These are phyloP conservation scores for Drosophila jambulina DNA, from an alignment of 1,140 invertebrate genomes.

Conservation along the genomic window DNA sequence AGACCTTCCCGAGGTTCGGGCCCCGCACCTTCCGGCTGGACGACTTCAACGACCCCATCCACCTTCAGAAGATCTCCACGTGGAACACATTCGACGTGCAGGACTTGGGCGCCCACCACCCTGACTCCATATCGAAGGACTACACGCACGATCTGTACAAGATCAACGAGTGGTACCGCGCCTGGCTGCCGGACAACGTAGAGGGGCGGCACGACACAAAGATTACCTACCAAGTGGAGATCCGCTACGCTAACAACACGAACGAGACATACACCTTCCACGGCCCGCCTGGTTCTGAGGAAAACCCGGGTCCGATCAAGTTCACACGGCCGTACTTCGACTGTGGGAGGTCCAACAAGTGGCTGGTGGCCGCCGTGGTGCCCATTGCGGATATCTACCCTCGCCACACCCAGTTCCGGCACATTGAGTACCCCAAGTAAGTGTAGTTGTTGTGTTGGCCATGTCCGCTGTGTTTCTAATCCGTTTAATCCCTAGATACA, in stretches of 20 bases:
- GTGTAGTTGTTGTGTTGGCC: slow-evolving; percentile 59
- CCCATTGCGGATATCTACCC: slow-evolving; percentile 98
- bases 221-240: slow-evolving; percentile 95
- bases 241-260: slow-evolving; percentile 97
- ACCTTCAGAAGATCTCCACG: slow-evolving; percentile 95
- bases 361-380: slow-evolving; percentile 96
- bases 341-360: slow-evolving; percentile 97
- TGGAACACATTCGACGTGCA: slow-evolving; percentile 93
- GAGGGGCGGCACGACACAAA: slow-evolving; percentile 95
- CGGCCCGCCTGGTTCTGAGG: slow-evolving; percentile 95
- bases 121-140: slow-evolving; percentile 91
- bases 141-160: slow-evolving; percentile 96
- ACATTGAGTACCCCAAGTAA: slow-evolving; percentile 98
- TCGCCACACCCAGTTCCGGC: slow-evolving; percentile 96
- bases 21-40: slow-evolving; percentile 96
- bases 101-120: slow-evolving; percentile 93
- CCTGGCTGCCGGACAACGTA: slow-evolving; percentile 95
- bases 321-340: slow-evolving; percentile 98
- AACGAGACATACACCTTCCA: slow-evolving; percentile 98
- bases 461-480: neutral
- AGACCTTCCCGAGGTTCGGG: slow-evolving; percentile 97
- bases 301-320: slow-evolving; percentile 95
- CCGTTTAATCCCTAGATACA: slow-evolving; percentile 89
- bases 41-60: slow-evolving; percentile 97
- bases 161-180: slow-evolving; percentile 96